A percentile compares a stretch with the other conserved stretches of the same genome.
Evolutionary conservation across 2,113 vertebrate species (phyloP).

Genomic region (Chloropsis cyanopogon): DNA sequence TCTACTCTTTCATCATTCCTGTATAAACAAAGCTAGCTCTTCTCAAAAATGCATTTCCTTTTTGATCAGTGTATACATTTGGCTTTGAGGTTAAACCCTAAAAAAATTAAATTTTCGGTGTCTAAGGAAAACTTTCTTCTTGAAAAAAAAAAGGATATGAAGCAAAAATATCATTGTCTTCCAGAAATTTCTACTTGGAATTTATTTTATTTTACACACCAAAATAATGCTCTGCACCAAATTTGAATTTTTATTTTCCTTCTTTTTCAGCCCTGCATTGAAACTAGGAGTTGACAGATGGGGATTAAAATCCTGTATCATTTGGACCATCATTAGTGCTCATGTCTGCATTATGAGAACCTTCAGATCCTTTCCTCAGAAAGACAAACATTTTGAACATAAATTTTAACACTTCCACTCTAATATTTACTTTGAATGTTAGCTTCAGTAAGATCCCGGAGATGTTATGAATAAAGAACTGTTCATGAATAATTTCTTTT

Average conservation of each 20-base stretch:
- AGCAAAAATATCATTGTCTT: neutral
- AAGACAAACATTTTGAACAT: neutral
- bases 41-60: neutral
- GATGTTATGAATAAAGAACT: neutral
- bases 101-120: neutral
- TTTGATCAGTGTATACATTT: neutral
- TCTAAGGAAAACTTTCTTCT: neutral
- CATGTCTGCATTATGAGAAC: neutral
- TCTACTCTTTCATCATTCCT: neutral
- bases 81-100: neutral
- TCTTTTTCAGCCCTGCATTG: neutral
- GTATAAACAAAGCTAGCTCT: neutral
- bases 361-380: neutral
- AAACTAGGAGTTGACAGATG: neutral
- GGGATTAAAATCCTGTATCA: neutral
- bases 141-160: neutral
- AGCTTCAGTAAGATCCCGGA: neutral
- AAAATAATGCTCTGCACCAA: neutral
- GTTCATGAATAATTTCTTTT: neutral
- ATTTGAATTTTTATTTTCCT: neutral
- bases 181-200: neutral
- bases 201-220: neutral
- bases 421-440: neutral
- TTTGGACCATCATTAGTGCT: neutral
- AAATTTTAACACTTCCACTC: conserved; percentile 17